phyloP scores from a whole-genome alignment of 2,888 invertebrate genomes.

The Dryococelus australis region DNA sequence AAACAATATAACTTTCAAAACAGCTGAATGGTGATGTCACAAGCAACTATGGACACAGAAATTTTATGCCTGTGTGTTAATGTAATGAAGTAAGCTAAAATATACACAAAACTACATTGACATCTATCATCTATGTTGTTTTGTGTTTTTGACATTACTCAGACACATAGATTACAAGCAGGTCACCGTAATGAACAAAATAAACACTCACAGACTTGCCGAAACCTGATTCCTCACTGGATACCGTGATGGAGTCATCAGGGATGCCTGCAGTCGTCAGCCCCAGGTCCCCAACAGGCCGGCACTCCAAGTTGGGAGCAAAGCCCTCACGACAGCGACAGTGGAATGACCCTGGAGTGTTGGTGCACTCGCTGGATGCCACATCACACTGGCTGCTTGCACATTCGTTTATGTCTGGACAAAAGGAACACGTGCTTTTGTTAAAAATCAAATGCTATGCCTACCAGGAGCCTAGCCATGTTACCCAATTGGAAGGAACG shows the following conservation, averaged over 20 bases:
- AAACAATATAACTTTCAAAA: too few relatives aligned
- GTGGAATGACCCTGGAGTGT: slow-evolving; percentile 82
- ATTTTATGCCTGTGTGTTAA: too few relatives aligned
- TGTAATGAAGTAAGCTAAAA: too few relatives aligned
- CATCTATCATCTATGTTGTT: too few relatives aligned
- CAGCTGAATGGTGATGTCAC: too few relatives aligned
- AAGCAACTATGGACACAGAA: too few relatives aligned
- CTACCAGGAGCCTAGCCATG: too few relatives aligned
- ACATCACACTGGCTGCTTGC: slow-evolving; percentile 87
- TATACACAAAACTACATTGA: too few relatives aligned
- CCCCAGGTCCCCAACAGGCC: slow-evolving; percentile 89
- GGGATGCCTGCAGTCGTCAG: slow-evolving; percentile 88
- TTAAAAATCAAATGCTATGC: not conserved
- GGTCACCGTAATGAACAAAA: too few relatives aligned
- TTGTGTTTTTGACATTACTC: too few relatives aligned
- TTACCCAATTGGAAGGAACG: too few relatives aligned
- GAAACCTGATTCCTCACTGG: slow-evolving; percentile 82
- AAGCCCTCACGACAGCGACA: slow-evolving; percentile 89
- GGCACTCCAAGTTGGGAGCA: slow-evolving; percentile 83
- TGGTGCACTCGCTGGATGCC: slow-evolving; percentile 89
- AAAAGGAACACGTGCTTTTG: not conserved
- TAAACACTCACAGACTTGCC: slow-evolving; percentile 72
- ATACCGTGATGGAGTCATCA: slow-evolving; percentile 87
- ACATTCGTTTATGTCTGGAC: slow-evolving; percentile 85
- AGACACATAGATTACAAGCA: too few relatives aligned